phyloP scores from a whole-genome alignment of 2,797 vertebrate genomes.

The Phataginus tricuspis region DNA sequence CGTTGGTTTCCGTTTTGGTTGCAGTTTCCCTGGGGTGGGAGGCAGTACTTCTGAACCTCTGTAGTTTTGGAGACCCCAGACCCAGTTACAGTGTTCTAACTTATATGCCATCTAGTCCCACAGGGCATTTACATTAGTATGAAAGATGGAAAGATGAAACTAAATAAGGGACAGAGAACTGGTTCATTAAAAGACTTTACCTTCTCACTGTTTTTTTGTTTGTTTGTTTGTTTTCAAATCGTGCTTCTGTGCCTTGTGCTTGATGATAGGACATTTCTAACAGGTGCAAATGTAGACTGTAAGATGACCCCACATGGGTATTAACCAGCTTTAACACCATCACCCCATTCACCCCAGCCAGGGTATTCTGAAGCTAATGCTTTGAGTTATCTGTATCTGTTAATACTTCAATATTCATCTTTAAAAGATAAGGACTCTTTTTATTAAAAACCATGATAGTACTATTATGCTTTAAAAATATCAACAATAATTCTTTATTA shows the following conservation, averaged over 20 bases:
- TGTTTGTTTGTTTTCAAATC: neutral
- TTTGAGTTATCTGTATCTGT: neutral
- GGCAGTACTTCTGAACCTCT: neutral
- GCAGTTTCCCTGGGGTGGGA: neutral
- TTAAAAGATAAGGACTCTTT: conserved; percentile 20
- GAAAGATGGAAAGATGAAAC: neutral
- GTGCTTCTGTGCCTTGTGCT: neutral
- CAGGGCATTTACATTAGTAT: neutral
- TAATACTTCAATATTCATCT: conserved; percentile 7
- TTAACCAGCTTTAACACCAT: neutral
- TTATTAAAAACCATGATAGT: neutral
- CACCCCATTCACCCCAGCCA: neutral
- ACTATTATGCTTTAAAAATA: neutral
- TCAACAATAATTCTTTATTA: conserved; percentile 23
- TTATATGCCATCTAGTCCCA: neutral
- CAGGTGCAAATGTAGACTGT: neutral
- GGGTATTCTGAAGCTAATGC: neutral
- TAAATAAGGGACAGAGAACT: neutral
- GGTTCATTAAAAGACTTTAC: neutral
- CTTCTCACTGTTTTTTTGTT: neutral
- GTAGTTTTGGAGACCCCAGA: neutral
- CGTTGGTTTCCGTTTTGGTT: neutral
- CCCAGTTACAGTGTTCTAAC: neutral
- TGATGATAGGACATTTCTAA: neutral
- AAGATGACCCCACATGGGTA: neutral